Evolutionary conservation across 2,888 invertebrate species (phyloP).

Genomic region (Lysandra coridon): DNA sequence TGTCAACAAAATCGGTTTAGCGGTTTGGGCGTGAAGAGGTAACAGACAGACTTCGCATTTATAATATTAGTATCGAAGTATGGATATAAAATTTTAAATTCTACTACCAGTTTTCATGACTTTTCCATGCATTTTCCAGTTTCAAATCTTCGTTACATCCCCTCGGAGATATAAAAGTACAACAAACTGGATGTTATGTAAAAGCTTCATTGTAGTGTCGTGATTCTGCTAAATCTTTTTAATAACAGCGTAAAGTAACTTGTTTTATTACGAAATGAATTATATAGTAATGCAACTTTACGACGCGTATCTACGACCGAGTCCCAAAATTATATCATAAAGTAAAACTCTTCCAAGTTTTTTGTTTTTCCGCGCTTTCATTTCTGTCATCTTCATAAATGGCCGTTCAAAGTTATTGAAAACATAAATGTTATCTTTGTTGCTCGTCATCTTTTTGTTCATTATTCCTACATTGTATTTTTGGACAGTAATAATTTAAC

Average conservation of each 20-base stretch:
- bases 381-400: constrained; percentile 1
- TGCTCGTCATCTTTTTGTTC: not conserved
- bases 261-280: constrained; percentile 10
- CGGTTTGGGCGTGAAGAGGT: no score
- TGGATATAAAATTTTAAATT: no score
- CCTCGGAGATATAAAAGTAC: not conserved
- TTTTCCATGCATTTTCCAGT: not conserved
- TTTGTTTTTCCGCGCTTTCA: not conserved
- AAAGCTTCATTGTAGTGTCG: not conserved
- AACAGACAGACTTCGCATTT: no score
- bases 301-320: not conserved
- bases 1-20: no score
- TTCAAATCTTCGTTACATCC: not conserved
- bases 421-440: not conserved
- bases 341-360: not conserved
- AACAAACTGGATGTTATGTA: not conserved
- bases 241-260: constrained; percentile 25
- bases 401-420: not conserved
- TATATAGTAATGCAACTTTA: constrained; percentile 15
- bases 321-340: constrained; percentile 12
- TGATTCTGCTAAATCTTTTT: constrained; percentile 25
- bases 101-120: no score
- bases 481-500: no score
- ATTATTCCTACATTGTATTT: not conserved
- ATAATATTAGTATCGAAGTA: no score